Percentiles rank a stretch among this genome's conserved stretches.
phyloP scores from a whole-genome alignment of 2,113 vertebrate species.

The Sitta europaea region DNA sequence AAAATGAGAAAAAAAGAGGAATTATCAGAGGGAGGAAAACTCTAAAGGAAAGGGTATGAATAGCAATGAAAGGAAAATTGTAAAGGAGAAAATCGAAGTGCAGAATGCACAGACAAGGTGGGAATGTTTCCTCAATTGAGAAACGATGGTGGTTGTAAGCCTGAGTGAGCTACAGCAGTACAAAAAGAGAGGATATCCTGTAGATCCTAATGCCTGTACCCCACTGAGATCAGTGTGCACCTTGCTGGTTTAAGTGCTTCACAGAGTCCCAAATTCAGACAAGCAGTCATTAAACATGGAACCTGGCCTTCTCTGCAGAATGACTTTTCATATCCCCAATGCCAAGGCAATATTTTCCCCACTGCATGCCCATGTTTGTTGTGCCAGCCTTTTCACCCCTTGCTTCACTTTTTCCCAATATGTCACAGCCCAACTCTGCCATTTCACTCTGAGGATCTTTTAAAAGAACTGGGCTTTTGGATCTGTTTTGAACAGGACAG shows the following conservation, averaged over 20 bases:
- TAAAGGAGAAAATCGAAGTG: neutral
- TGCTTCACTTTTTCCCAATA: neutral
- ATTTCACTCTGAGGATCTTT: neutral
- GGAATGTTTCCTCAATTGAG: neutral
- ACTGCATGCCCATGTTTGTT: neutral
- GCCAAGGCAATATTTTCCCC: neutral
- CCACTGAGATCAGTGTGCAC: neutral
- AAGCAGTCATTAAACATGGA: neutral
- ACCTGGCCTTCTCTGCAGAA: neutral
- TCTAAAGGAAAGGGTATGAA: neutral
- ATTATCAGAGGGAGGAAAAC: neutral
- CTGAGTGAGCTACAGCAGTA: neutral
- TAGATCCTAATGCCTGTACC: neutral
- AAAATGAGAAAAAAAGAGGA: neutral
- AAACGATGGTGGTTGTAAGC: neutral
- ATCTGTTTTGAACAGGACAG: neutral
- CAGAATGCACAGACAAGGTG: neutral
- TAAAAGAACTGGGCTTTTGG: neutral
- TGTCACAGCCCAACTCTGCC: neutral
- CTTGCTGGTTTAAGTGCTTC: neutral
- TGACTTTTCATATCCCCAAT: neutral
- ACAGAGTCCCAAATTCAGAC: neutral
- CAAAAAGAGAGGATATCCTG: neutral
- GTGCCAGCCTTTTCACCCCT: neutral
- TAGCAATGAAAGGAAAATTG: neutral